These are phyloP conservation scores for Polypedilum vanderplanki DNA, from an alignment of 1,140 invertebrate genomes.

Conservation along the genomic window DNA sequence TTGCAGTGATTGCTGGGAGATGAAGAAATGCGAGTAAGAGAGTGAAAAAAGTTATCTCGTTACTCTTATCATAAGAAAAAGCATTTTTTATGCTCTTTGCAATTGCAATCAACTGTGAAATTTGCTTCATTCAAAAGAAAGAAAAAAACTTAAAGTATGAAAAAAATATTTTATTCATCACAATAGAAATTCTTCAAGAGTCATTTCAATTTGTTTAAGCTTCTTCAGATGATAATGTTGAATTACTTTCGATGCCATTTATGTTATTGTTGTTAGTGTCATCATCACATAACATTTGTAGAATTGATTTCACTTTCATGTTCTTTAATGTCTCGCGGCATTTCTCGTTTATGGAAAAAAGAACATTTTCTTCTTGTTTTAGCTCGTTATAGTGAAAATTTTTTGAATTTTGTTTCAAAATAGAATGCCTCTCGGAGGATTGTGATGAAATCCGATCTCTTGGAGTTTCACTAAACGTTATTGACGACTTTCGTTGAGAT, in stretches of 20 bases:
- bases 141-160: neutral
- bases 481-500: too few species aligned
- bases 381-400: neutral
- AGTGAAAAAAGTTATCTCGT: too few species aligned
- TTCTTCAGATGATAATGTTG: neutral
- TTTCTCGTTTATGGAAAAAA: neutral
- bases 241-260: neutral
- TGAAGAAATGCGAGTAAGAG: too few species aligned
- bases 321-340: neutral
- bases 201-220: neutral
- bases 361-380: neutral
- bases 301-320: neutral
- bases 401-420: neutral
- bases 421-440: neutral
- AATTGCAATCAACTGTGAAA: neutral
- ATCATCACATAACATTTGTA: neutral
- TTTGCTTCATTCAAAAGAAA: neutral
- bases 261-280: neutral
- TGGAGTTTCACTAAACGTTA: too few species aligned
- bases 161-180: neutral
- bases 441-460: too few species aligned
- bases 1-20: too few species aligned
- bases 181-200: neutral
- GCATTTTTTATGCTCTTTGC: too few species aligned
- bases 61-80: too few species aligned